phyloP scores from a whole-genome alignment of 35 echinoderm and acorn worm species.

The Stichopus chloronotus region DNA sequence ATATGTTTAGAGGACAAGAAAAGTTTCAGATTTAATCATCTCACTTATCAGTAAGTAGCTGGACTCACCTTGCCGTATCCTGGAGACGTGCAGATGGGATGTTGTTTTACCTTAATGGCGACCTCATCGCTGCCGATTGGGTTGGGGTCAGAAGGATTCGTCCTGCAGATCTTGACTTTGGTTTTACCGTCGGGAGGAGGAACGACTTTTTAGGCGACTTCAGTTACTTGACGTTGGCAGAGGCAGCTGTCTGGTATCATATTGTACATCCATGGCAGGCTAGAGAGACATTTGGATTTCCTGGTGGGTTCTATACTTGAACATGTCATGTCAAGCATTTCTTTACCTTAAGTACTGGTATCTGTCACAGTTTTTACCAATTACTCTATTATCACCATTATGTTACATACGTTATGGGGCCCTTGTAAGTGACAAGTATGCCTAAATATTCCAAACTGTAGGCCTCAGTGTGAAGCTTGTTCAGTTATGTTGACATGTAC shows the following conservation, averaged over 20 bases:
- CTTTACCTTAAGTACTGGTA: not conserved
- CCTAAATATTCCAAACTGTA: too few relatives aligned
- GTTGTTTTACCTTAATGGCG: slow-evolving; percentile 74
- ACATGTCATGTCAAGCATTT: not conserved
- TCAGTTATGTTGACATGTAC: too few relatives aligned
- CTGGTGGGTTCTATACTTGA: slow-evolving; percentile 46
- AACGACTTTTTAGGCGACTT: slow-evolving; percentile 88
- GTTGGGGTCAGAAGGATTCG: slow-evolving; percentile 62
- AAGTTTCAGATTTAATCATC: not conserved
- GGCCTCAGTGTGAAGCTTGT: too few relatives aligned
- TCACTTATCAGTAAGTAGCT: slow-evolving; percentile 30
- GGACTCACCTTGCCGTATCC: slow-evolving; percentile 67
- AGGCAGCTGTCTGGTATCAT: slow-evolving; percentile 72
- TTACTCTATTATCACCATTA: too few relatives aligned
- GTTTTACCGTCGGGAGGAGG: slow-evolving; percentile 70
- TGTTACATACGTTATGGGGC: too few relatives aligned
- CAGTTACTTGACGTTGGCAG: slow-evolving; percentile 60
- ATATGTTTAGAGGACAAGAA: not conserved
- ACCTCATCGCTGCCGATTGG: slow-evolving; percentile 47
- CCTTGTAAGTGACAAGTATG: not conserved
- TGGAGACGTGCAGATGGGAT: slow-evolving; percentile 62
- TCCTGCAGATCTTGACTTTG: slow-evolving; percentile 65
- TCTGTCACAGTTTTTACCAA: not conserved
- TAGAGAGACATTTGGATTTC: slow-evolving; percentile 65
- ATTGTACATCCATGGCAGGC: slow-evolving; percentile 75